Percentiles rank a stretch among this genome's conserved stretches.
Conservation (phyloP, 2,888 invertebrate genomes). For the Tanypteryx hageni region DNA sequence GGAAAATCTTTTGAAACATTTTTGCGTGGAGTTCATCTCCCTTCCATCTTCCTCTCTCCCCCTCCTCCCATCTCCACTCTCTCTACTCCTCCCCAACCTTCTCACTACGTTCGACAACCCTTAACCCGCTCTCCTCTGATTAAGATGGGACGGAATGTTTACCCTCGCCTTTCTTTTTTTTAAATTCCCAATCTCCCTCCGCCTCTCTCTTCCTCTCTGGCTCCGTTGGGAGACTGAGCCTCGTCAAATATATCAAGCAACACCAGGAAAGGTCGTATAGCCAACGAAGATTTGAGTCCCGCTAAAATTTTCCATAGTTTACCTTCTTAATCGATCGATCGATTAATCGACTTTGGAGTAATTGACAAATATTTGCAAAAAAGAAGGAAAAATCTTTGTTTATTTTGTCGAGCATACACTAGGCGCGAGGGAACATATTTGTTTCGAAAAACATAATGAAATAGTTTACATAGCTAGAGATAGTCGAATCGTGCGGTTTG, state of each 20-base stretch:
- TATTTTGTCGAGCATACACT: no score
- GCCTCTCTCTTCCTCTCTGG: neutral
- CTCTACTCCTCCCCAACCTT: no score
- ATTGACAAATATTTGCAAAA: neutral
- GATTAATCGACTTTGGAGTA: neutral
- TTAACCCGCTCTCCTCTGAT: neutral
- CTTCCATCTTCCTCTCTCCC: neutral
- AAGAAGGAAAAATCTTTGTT: neutral
- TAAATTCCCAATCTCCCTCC: neutral
- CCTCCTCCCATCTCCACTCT: neutral
- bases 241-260: neutral
- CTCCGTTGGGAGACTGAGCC: neutral
- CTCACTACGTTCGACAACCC: neutral
- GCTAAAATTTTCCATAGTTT: slow-evolving; percentile 6
- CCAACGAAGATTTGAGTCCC: neutral
- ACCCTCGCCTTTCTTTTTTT: neutral
- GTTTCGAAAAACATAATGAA: no score
- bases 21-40: neutral
- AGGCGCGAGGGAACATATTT: no score
- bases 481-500: no score
- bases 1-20: slow-evolving; percentile 57
- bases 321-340: neutral
- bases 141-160: slow-evolving; percentile 15
- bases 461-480: no score
- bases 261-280: neutral